phyloP scores from a whole-genome alignment of 1,140 invertebrate genomes.

The Hycleus cichorii region DNA sequence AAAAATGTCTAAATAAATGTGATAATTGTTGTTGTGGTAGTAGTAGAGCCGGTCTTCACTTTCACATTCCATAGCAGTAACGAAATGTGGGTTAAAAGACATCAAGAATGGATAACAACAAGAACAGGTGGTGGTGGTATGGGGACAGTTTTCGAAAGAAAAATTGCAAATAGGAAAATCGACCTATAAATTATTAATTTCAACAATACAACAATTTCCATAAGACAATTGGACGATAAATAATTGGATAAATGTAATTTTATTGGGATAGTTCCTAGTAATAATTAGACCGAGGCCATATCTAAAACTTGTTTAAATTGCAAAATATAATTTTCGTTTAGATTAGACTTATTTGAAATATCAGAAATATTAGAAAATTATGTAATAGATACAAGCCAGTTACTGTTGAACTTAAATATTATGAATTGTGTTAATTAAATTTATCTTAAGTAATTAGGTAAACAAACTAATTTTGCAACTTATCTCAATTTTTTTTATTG shows the following conservation, averaged over 20 bases:
- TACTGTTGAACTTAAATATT: no score
- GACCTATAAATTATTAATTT: neutral
- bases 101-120: slow-evolving; percentile 3
- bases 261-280: slow-evolving; percentile 11
- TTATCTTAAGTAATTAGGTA: no score
- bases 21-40: no score
- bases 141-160: slow-evolving; percentile 2
- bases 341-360: no score
- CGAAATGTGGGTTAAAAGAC: slow-evolving; percentile 23
- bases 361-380: no score
- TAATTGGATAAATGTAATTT: neutral
- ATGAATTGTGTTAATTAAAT: no score
- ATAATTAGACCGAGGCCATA: slow-evolving; percentile 7
- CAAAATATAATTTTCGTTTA: slow-evolving; percentile 12
- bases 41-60: slow-evolving; percentile 10
- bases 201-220: no score
- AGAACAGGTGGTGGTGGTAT: neutral
- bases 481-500: no score
- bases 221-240: no score
- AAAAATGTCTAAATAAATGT: no score
- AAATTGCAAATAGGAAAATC: slow-evolving; percentile 5
- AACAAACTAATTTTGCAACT: no score
- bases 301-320: slow-evolving; percentile 5
- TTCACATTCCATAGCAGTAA: slow-evolving; percentile 20
- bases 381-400: no score